Evolutionary conservation across 2,113 vertebrate species (phyloP).

Genomic region (human (Homo sapiens)): DNA sequence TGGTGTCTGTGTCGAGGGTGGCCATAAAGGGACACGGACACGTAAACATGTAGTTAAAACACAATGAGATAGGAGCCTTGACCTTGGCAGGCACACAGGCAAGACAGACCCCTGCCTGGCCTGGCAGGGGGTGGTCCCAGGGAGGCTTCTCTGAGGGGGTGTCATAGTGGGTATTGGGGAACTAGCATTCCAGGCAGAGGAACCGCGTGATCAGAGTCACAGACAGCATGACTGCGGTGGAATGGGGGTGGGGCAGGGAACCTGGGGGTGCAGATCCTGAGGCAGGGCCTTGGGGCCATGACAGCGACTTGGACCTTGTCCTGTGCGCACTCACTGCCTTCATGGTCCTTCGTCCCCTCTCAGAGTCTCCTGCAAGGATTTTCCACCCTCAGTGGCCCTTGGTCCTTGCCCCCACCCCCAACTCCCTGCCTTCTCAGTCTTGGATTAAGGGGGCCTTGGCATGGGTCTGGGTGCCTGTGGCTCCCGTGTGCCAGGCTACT

Average conservation of each 20-base stretch:
- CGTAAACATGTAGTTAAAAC: not conserved
- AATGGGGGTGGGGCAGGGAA: not conserved
- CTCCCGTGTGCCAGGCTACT: not conserved
- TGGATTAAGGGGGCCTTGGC: not conserved
- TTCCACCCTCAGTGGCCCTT: not conserved
- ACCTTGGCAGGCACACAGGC: not conserved
- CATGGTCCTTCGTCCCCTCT: rapidly evolving
- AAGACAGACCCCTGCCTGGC: not conserved
- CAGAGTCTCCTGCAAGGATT: not conserved
- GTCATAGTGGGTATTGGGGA: not conserved
- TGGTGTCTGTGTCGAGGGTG: too few relatives aligned
- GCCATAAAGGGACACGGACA: not conserved
- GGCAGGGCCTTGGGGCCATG: too few relatives aligned
- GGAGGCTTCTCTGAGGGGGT: not conserved
- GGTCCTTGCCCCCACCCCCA: not conserved
- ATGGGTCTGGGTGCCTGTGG: not conserved
- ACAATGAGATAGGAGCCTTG: not conserved
- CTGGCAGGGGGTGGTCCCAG: not conserved
- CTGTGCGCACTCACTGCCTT: not conserved
- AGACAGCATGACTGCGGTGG: rapidly evolving
- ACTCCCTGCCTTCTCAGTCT: not conserved
- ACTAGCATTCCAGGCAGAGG: too few relatives aligned
- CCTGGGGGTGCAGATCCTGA: not conserved
- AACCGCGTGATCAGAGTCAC: not conserved
- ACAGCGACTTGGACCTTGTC: not conserved